Base-by-base conservation (phyloP, 1,140 invertebrate genomes). In the Papilio aristodemus region DNA sequence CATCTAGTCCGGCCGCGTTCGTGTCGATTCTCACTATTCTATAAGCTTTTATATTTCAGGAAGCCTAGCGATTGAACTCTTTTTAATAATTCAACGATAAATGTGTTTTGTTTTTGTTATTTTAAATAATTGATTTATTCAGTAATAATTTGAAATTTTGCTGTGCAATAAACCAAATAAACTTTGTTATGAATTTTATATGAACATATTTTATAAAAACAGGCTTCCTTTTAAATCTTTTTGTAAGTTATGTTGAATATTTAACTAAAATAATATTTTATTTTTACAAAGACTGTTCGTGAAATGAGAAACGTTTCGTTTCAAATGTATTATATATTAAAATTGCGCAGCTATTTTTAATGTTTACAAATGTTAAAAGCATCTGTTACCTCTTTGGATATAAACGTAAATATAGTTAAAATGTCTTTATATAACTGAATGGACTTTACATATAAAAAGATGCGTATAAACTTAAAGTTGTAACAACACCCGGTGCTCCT, bases 111-210 rank as follows among this genome's bases (percentile, higher is more conserved):
- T 32, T 58, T 68, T 69, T 69, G 71, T 73, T 74, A 69, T 75
- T 78, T 68, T 78, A 78, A 25, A n/a, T n/a, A 43, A 66, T 71
- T 70, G 70, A 46, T n/a, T 70, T 71, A 59, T 72, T 78, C 25
- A 50, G 78, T 78, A 71, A 81, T 72, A 80, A 71, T 70, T 36
- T 66, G 22, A 63, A 74, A 78, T 76, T 73, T 78, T 71, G 82
- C 84, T 86, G 83, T 86, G 85, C 80, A 81, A 79, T 87, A 85
- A 86, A 87, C 87, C 87, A 89, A 89, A 89, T 85, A 86, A 83
- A 81, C 76, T 72, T 79, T 83, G 69, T 78, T 74, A 78, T 38
- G 57, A 69, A 67, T 25, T 60, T 71, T 72, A 70, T 74, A 70
- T 71, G 74, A 77, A 81, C 75, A 71, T 80, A 78, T 68, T 72